These are phyloP conservation scores for Panagrolaimus sp. DNA, from an alignment of 1,140 invertebrate species.

Conservation along the genomic window DNA sequence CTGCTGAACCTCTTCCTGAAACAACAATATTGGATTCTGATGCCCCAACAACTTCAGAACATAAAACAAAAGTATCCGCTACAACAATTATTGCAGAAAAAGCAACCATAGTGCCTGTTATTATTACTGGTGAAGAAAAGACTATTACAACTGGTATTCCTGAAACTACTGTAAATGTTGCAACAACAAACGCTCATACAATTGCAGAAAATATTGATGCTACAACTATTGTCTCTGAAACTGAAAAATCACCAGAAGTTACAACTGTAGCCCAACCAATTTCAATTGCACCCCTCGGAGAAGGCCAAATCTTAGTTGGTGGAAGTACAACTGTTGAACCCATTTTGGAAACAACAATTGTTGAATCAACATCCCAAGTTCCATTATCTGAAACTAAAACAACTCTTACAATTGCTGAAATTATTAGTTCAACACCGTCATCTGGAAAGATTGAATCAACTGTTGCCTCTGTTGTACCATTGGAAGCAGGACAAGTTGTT, in stretches of 20 bases:
- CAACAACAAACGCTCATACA: neutral
- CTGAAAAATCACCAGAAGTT: neutral
- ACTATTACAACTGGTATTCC: neutral
- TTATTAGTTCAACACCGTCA: neutral
- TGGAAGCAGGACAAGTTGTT: no score
- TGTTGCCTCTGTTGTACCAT: no score
- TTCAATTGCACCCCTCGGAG: neutral
- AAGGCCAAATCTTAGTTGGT: neutral
- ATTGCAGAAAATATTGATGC: constrained; percentile 2
- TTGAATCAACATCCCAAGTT: neutral
- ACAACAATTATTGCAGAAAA: neutral
- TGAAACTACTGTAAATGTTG: neutral
- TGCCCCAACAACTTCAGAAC: neutral
- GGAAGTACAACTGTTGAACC: neutral
- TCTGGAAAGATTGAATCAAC: neutral
- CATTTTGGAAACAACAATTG: neutral
- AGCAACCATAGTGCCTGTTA: neutral
- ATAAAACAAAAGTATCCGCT: neutral
- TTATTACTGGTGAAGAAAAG: neutral
- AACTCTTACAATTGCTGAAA: neutral
- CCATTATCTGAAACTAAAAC: no score
- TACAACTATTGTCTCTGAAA: neutral
- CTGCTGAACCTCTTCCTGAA: neutral
- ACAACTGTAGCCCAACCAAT: no score
- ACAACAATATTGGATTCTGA: neutral